phyloP scores from a whole-genome alignment of 2,888 invertebrate genomes.

The Chrysomela aeneicollis region DNA sequence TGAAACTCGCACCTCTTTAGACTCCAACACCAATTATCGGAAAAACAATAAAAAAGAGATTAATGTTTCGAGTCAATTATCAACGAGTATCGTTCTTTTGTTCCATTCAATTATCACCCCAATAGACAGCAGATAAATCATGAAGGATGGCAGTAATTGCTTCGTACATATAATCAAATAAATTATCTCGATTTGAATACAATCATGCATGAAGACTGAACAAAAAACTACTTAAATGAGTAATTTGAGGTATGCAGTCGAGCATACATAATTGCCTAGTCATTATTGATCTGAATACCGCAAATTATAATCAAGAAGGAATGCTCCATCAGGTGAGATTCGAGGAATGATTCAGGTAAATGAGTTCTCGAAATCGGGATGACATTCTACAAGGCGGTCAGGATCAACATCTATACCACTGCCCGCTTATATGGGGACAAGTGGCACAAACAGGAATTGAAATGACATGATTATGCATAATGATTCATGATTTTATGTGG shows the following conservation, averaged over 20 bases:
- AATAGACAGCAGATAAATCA: neutral
- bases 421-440: too few species aligned
- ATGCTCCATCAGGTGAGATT: neutral
- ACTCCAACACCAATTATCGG: neutral
- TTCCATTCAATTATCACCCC: neutral
- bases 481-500: constrained; percentile 42
- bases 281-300: neutral
- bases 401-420: too few species aligned
- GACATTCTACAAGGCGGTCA: too few species aligned
- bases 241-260: neutral
- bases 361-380: neutral
- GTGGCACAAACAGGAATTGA: too few species aligned
- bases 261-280: neutral
- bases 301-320: neutral
- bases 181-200: neutral
- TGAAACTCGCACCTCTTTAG: too few species aligned
- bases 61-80: neutral
- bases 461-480: too few species aligned
- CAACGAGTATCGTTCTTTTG: neutral
- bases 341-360: neutral
- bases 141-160: neutral
- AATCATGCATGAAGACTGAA: neutral
- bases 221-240: constrained; percentile 1
- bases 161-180: neutral
- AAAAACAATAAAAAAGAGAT: neutral